Evolutionary conservation across 2,113 vertebrate genomes (phyloP).

Genomic region (Cromileptes altivelis): DNA sequence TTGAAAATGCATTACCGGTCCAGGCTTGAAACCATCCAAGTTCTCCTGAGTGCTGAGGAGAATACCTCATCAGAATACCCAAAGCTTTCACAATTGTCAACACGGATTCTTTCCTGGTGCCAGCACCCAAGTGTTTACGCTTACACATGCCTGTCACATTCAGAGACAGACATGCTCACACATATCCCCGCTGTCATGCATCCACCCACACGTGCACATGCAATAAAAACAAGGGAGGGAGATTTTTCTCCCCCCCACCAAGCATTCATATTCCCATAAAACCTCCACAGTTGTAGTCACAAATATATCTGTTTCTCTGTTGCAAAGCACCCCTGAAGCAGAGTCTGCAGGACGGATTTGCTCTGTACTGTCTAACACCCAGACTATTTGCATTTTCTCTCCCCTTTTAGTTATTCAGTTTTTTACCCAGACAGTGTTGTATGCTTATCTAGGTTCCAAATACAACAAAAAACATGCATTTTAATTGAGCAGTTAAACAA

Average conservation of each 20-base stretch:
- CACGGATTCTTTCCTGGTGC: constrained; percentile 38
- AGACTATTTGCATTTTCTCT: constrained; percentile 33
- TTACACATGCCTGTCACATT: constrained; percentile 23
- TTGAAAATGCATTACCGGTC: constrained; percentile 69
- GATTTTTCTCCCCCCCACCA: not conserved
- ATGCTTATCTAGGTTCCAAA: constrained; percentile 24
- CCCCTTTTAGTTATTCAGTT: not conserved
- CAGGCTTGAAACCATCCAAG: constrained; percentile 34
- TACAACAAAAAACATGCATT: constrained; percentile 13
- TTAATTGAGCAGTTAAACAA: constrained; percentile 16
- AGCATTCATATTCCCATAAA: constrained; percentile 40
- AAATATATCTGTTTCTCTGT: constrained; percentile 36
- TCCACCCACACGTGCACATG: constrained; percentile 21
- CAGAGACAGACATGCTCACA: constrained; percentile 27
- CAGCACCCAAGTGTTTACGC: constrained; percentile 36
- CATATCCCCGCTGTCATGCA: constrained; percentile 20
- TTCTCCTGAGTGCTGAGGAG: constrained; percentile 38
- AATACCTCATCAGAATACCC: constrained; percentile 47
- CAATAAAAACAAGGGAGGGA: constrained; percentile 14
- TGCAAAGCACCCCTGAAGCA: constrained; percentile 38
- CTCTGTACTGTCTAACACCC: constrained; percentile 5
- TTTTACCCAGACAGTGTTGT: constrained; percentile 1
- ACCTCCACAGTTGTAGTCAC: constrained; percentile 27
- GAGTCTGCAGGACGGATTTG: constrained; percentile 39
- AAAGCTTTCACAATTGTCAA: constrained; percentile 58